phyloP scores from a whole-genome alignment of 2,797 vertebrate genomes.

The Crenichthys baileyi region DNA sequence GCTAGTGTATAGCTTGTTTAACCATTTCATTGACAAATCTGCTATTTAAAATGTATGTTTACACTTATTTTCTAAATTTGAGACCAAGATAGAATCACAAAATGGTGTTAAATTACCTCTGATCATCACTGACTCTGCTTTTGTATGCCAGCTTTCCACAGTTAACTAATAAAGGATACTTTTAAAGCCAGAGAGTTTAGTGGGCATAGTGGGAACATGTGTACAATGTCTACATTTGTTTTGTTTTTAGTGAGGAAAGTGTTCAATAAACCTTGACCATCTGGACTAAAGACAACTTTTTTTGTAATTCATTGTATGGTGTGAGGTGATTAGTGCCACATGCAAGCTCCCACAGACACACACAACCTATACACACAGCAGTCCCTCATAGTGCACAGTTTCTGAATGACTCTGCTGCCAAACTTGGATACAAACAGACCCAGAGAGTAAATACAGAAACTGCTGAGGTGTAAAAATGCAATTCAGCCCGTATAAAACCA shows the following conservation, averaged over 20 bases:
- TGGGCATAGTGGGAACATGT: neutral
- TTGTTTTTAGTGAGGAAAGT: neutral
- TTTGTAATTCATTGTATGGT: conserved; percentile 37
- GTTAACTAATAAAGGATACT: conserved; percentile 28
- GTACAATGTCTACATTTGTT: neutral
- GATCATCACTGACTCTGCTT: conserved; percentile 43
- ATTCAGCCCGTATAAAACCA: conserved; percentile 13
- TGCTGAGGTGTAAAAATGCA: conserved; percentile 39
- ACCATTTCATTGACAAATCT: neutral
- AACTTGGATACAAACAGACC: conserved; percentile 45
- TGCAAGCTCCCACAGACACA: conserved; percentile 32
- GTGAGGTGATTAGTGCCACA: conserved; percentile 42
- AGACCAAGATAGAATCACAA: conserved; percentile 20
- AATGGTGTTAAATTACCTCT: conserved; percentile 39
- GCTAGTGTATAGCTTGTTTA: neutral
- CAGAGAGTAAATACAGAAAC: conserved; percentile 40
- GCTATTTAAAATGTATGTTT: no score
- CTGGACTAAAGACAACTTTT: conserved; percentile 44
- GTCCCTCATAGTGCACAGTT: conserved; percentile 17
- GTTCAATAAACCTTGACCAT: conserved; percentile 64
- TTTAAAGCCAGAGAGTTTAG: conserved; percentile 46
- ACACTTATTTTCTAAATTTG: neutral
- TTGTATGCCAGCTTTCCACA: conserved; percentile 22
- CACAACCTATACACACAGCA: conserved; percentile 11
- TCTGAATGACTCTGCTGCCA: conserved; percentile 23